Percentiles rank a stretch among this genome's conserved stretches.
Evolutionary conservation across 2,888 invertebrate genomes (phyloP).

Genomic region (Plebejus anna): DNA sequence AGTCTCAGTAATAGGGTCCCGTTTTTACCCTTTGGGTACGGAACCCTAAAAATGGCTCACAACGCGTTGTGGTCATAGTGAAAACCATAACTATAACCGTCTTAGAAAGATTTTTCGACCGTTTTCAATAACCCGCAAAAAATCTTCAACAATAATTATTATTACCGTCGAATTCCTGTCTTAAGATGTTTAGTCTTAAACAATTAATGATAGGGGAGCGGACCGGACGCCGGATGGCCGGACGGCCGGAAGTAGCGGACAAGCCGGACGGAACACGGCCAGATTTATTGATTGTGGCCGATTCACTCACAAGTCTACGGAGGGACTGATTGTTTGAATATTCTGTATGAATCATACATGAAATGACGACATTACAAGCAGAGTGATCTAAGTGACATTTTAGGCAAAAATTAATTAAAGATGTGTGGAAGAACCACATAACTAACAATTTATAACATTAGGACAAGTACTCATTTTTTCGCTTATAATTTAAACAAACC

Average conservation of each 20-base stretch:
- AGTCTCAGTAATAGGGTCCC: too few relatives aligned
- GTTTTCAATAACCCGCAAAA: neutral
- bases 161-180: neutral
- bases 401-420: too few relatives aligned
- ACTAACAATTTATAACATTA: too few relatives aligned
- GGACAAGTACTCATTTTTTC: too few relatives aligned
- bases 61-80: too few relatives aligned
- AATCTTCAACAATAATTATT: neutral
- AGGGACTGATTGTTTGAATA: constrained; percentile 21
- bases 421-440: too few relatives aligned
- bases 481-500: too few relatives aligned
- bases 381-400: too few relatives aligned
- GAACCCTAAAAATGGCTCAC: too few relatives aligned
- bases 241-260: constrained; percentile 47
- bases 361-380: neutral
- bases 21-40: too few relatives aligned
- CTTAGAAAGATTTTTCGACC: neutral
- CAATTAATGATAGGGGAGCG: constrained; percentile 24
- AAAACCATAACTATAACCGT: neutral
- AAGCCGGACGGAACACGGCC: constrained; percentile 39
- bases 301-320: constrained; percentile 46
- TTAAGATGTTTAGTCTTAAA: constrained; percentile 19
- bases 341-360: neutral
- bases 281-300: constrained; percentile 64
- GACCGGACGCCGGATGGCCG: constrained; percentile 41